Percentiles rank a stretch among this genome's conserved stretches.
Evolutionary conservation across 2,888 invertebrate genomes (phyloP).

Genomic region (Cheilosia urbana): DNA sequence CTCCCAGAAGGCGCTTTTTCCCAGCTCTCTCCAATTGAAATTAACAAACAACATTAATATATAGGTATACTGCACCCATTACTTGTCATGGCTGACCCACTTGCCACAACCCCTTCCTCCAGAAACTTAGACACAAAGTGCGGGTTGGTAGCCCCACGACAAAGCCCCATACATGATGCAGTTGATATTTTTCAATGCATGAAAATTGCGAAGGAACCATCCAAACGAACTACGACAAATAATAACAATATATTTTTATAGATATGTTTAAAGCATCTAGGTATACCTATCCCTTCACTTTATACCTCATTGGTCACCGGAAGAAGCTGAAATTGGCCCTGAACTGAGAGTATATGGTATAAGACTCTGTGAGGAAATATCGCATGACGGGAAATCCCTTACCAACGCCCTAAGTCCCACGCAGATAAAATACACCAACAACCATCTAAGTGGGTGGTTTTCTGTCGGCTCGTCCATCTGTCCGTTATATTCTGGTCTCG

Average conservation of each 20-base stretch:
- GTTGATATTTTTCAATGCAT: neutral
- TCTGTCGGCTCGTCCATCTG: slow-evolving; percentile 55
- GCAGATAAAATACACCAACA: slow-evolving; percentile 14
- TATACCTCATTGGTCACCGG: slow-evolving; percentile 42
- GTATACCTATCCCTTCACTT: slow-evolving; percentile 7
- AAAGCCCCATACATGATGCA: neutral
- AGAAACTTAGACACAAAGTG: neutral
- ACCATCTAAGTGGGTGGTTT: slow-evolving; percentile 19
- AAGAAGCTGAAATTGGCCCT: slow-evolving; percentile 64
- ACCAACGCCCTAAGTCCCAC: slow-evolving; percentile 6
- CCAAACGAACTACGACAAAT: slow-evolving; percentile 46
- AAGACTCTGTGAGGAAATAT: slow-evolving; percentile 61
- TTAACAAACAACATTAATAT: slow-evolving; percentile 3
- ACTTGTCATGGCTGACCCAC: slow-evolving; percentile 43
- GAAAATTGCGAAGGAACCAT: slow-evolving; percentile 21
- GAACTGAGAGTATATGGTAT: slow-evolving; percentile 31
- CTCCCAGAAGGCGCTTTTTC: neutral
- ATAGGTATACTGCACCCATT: slow-evolving; percentile 19
- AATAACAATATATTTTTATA: slow-evolving; percentile 37
- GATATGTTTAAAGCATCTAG: neutral
- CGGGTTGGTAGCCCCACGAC: slow-evolving; percentile 1
- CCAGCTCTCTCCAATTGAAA: neutral
- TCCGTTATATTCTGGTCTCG: slow-evolving; percentile 66
- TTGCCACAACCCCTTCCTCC: slow-evolving; percentile 14
- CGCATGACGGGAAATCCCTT: slow-evolving; percentile 62